phyloP scores from a whole-genome alignment of 1,140 invertebrate species.

The Hypothenemus hampei region DNA sequence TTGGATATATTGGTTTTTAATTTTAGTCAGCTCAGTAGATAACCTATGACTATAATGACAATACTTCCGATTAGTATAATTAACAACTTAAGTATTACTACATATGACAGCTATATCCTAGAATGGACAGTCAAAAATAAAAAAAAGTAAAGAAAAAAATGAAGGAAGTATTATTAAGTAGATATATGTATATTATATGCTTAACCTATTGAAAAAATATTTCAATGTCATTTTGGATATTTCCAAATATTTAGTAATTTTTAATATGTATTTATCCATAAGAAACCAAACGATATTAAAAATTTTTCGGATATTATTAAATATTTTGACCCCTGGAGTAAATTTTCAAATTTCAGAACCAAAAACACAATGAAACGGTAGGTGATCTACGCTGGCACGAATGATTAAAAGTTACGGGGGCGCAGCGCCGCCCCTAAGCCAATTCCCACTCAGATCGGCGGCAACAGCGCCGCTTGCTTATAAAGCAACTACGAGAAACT shows the following conservation, averaged over 20 bases:
- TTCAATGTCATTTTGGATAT: neutral
- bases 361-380: neutral
- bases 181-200: no score
- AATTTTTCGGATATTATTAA: neutral
- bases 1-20: neutral
- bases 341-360: no score
- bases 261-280: neutral
- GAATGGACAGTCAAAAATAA: no score
- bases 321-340: neutral
- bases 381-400: constrained; percentile 1
- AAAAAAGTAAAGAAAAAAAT: no score
- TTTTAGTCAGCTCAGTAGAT: no score
- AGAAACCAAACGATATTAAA: neutral
- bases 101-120: neutral
- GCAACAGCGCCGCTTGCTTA: constrained; percentile 18
- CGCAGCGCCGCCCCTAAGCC: constrained; percentile 15
- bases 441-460: constrained; percentile 6
- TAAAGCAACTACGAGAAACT: constrained; percentile 27
- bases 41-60: neutral
- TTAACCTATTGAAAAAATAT: neutral
- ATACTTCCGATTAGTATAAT: neutral
- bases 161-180: no score
- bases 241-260: neutral
- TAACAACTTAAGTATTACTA: neutral
- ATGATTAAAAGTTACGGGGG: constrained; percentile 14